A percentile compares a stretch with the other conserved stretches of the same genome.
These are phyloP conservation scores for Polydrusus pterygomalis DNA, from an alignment of 2,888 invertebrate species.

Conservation along the genomic window DNA sequence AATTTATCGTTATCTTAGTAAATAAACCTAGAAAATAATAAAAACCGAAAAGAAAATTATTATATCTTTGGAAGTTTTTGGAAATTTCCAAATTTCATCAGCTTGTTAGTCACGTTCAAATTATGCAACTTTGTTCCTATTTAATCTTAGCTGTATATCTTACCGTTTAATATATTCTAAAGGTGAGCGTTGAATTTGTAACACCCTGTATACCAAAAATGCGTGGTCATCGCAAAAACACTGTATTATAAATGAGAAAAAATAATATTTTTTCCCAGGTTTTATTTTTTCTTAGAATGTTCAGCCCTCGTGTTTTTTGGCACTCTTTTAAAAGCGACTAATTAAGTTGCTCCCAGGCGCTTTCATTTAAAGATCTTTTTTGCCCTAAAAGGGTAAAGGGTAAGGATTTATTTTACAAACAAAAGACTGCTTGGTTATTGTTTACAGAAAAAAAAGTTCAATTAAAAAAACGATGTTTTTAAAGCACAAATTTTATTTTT, in stretches of 20 bases:
- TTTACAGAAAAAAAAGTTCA: background rate
- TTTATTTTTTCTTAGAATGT: background rate
- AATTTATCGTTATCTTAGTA: too few relatives aligned
- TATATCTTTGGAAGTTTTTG: too few relatives aligned
- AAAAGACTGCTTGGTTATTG: slow-evolving; percentile 4
- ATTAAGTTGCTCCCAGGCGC: background rate
- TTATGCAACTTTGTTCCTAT: too few relatives aligned
- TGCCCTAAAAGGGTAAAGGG: slow-evolving; percentile 1
- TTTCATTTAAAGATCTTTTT: slow-evolving; percentile 9
- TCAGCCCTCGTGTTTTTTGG: background rate
- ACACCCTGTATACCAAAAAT: background rate
- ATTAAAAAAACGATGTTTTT: background rate
- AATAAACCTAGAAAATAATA: too few relatives aligned
- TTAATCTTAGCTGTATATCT: too few relatives aligned
- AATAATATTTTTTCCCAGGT: background rate
- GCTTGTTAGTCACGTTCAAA: too few relatives aligned
- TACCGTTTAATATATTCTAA: too few relatives aligned
- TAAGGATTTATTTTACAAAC: background rate
- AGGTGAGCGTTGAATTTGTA: too few relatives aligned
- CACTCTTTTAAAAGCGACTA: background rate
- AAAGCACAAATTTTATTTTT: background rate
- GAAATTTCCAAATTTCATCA: too few relatives aligned
- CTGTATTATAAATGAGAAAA: background rate
- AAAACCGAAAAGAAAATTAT: too few relatives aligned
- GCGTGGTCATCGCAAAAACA: background rate